Conservation (phyloP, 2,888 invertebrate species). For the Cephonodes hylas region DNA sequence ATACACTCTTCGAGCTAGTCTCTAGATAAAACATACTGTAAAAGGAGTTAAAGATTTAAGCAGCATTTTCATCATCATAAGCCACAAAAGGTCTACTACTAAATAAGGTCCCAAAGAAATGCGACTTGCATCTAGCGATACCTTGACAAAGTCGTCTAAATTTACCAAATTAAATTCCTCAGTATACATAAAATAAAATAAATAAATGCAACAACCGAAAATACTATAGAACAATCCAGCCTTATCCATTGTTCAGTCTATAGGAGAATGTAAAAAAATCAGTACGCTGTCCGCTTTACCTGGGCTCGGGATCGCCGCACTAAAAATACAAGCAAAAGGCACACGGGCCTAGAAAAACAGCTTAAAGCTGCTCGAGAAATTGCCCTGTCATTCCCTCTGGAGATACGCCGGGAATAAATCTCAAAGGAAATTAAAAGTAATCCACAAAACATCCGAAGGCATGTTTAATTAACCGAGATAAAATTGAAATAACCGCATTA, state of each 20-base stretch:
- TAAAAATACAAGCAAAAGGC: slow-evolving; percentile 7
- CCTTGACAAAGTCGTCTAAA: no score
- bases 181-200: neutral
- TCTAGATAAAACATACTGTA: no score
- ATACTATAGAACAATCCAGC: neutral
- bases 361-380: slow-evolving; percentile 2
- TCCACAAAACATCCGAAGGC: neutral
- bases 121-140: no score
- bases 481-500: neutral
- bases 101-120: no score
- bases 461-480: slow-evolving; percentile 2
- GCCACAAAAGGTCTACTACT: no score
- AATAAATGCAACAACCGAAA: neutral
- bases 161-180: neutral
- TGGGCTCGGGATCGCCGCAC: neutral
- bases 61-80: no score
- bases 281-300: neutral
- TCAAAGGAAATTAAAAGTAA: neutral
- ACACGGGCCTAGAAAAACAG: neutral
- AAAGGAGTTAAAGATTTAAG: no score
- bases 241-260: neutral
- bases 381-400: slow-evolving; percentile 9
- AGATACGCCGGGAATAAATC: slow-evolving; percentile 4
- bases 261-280: neutral
- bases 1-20: no score